Conservation (phyloP, 92 coral and sea anemone genomes). For the Virgularia gustaviana region DNA sequence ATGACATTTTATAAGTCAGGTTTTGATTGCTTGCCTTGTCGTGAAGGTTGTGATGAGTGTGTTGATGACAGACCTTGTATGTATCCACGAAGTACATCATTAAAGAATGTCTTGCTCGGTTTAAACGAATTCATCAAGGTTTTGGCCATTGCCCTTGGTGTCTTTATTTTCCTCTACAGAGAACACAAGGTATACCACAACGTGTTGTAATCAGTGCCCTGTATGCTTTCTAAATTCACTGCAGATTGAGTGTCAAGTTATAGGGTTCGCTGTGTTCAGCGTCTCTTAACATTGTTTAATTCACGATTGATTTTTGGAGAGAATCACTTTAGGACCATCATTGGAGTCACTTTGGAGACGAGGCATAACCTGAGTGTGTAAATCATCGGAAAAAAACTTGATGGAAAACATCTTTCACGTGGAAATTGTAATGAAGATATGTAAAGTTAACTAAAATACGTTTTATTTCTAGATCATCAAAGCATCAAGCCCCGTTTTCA, state of each 20-base stretch:
- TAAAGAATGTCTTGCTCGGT: slow-evolving; percentile 53
- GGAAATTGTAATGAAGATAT: too few relatives aligned
- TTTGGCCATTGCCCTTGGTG: slow-evolving; percentile 61
- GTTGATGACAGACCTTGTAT: slow-evolving; percentile 65
- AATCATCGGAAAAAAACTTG: too few relatives aligned
- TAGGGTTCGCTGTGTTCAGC: background rate
- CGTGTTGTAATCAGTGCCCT: background rate
- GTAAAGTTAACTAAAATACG: too few relatives aligned
- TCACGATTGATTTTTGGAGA: too few relatives aligned
- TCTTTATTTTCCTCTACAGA: slow-evolving; percentile 49
- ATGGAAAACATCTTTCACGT: too few relatives aligned
- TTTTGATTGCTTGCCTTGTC: slow-evolving; percentile 75
- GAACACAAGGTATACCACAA: slow-evolving; percentile 68
- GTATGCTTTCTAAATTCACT: background rate
- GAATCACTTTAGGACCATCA: too few relatives aligned
- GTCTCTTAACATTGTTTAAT: too few relatives aligned
- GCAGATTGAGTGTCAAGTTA: background rate
- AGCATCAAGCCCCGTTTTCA: slow-evolving; percentile 76
- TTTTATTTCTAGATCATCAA: slow-evolving; percentile 64
- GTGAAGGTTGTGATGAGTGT: slow-evolving; percentile 83
- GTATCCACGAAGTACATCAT: slow-evolving; percentile 39
- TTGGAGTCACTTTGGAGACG: too few relatives aligned
- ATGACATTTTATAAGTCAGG: slow-evolving; percentile 43
- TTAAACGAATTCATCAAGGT: slow-evolving; percentile 51
- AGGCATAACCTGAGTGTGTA: too few relatives aligned